Base-by-base conservation (phyloP, 2,888 invertebrate species). In the Acanthosepion lycidas region DNA sequence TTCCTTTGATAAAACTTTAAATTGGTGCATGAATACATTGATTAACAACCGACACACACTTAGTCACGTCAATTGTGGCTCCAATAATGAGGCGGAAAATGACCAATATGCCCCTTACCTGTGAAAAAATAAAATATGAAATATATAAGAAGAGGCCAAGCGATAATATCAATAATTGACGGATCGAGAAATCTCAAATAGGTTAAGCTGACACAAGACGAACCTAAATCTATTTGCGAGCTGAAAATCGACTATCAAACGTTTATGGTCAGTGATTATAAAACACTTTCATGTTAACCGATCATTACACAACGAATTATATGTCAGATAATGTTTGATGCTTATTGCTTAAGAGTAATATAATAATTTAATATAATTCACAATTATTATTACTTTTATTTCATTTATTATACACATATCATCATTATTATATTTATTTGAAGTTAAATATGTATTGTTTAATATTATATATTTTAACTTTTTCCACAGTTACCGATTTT, bases 161-260 rank as follows among this genome's bases (percentile, higher is more conserved):
- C 78, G 78, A n/a, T 78, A n/a, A n/a, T n/a, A n/a, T n/a, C 78
- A 78, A 78, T 78, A 78, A 78, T 78, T 78, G 78, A n/a, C 33
- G 78, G 78, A 78, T 78, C 78, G 26, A 26, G 8, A 64, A 64
- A 64, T 26, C 26, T 26, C 28, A 78, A 78, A 15, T 78, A 78
- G 78, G 78, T 78, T 33, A 78, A 5, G n/a, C 15, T 78, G 78
- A 78, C 78, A n/a, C 78, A 9, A 15, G 78, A 78, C 18, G 78
- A n/a, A n/a, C n/a, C 33, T 23, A 78, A 78, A 78, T 78, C 78
- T 78, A 78, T 78, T 78, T 78, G 2, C 4, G 78, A 78, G 78
- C 33, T n/a, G 78, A 12, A 78, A n/a, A 78, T n/a, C 78, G n/a
- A 15, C n/a, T n/a, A 33, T 78, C 78, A 33, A n/a, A 78, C 15